Percentiles rank a stretch among this genome's conserved stretches.
These are phyloP conservation scores for Alviniconcha strummeri DNA, from an alignment of 2,888 invertebrate genomes.

Conservation along the genomic window DNA sequence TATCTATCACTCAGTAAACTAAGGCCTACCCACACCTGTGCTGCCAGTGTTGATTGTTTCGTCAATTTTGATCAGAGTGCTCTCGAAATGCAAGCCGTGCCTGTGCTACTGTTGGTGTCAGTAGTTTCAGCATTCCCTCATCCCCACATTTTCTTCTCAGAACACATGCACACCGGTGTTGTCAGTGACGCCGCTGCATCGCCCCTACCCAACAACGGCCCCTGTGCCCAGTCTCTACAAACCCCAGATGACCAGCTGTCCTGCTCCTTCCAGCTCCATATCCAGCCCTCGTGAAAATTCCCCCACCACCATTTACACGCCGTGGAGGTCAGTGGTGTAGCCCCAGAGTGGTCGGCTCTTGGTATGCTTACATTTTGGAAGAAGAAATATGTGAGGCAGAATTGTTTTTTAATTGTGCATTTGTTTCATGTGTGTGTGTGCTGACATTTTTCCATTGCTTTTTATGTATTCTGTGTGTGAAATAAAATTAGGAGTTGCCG, in stretches of 20 bases:
- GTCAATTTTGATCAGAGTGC: no score
- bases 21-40: no score
- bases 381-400: no score
- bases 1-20: no score
- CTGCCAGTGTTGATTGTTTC: no score
- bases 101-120: no score
- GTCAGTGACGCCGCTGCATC: constrained; percentile 59
- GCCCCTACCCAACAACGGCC: constrained; percentile 58
- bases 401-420: not conserved
- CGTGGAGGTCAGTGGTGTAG: constrained; percentile 35
- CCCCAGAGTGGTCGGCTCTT: not conserved
- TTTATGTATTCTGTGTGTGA: not conserved
- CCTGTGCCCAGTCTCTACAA: constrained; percentile 56
- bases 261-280: constrained; percentile 34
- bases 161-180: constrained; percentile 56
- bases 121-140: no score
- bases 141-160: not conserved
- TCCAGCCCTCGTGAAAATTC: constrained; percentile 18
- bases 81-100: no score
- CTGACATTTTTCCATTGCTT: not conserved
- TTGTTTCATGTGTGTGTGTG: not conserved
- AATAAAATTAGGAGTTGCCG: no score
- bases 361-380: no score
- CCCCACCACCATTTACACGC: constrained; percentile 28
- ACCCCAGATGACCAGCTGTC: constrained; percentile 21